phyloP scores from a whole-genome alignment of 2,797 vertebrate species.

The Gymnoscopelus microlampas region DNA sequence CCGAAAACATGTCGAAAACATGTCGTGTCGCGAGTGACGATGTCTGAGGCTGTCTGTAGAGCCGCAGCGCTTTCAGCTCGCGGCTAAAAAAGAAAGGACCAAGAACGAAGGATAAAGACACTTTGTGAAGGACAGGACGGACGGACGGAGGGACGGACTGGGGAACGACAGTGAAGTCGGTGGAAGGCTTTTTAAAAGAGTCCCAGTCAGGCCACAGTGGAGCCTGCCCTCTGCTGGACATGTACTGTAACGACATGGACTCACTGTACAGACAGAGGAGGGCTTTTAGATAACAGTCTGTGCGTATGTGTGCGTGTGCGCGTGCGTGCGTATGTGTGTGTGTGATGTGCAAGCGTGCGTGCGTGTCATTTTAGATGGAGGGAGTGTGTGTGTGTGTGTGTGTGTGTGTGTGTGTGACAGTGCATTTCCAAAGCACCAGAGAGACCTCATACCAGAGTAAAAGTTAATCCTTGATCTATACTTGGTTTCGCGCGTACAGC shows the following conservation, averaged over 20 bases:
- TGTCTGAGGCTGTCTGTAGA: too few species aligned
- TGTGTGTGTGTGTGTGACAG: too few species aligned
- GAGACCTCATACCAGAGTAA: slow-evolving; percentile 45
- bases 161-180: slow-evolving; percentile 29
- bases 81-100: slow-evolving; percentile 49
- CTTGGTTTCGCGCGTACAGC: too few species aligned
- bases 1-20: too few species aligned
- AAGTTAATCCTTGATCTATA: background rate
- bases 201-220: slow-evolving; percentile 51
- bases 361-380: slow-evolving; percentile 34
- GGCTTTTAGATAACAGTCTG: slow-evolving; percentile 71
- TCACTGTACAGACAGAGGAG: slow-evolving; percentile 60
- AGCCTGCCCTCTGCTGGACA: slow-evolving; percentile 77
- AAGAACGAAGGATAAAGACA: slow-evolving; percentile 44
- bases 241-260: slow-evolving; percentile 74
- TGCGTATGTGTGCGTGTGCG: slow-evolving; percentile 54
- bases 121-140: slow-evolving; percentile 45
- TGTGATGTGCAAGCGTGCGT: background rate
- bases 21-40: too few species aligned
- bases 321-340: slow-evolving; percentile 33
- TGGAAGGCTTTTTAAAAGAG: slow-evolving; percentile 36
- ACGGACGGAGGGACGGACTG: background rate
- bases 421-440: slow-evolving; percentile 31
- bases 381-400: too few species aligned
- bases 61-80: too few species aligned